Percentiles rank a stretch among this genome's conserved stretches.
Conservation (phyloP, 2,113 vertebrate species). For the Porphyrio hochstetteri region DNA sequence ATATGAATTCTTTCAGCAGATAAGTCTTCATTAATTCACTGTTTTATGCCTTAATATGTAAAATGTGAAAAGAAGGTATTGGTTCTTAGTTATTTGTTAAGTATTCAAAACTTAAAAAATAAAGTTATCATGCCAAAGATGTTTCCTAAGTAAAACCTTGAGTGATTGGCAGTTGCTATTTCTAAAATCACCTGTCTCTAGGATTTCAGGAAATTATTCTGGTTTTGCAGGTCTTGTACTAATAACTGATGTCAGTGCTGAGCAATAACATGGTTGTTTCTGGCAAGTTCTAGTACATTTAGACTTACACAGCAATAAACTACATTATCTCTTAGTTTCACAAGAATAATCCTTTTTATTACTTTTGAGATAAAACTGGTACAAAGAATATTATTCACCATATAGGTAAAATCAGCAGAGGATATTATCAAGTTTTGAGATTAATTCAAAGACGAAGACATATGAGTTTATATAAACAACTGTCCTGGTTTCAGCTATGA, state of each 20-base stretch:
- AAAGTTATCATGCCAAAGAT: not conserved
- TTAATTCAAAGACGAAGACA: not conserved
- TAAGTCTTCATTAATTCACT: not conserved
- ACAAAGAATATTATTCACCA: not conserved
- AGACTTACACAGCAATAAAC: not conserved
- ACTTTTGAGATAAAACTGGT: not conserved
- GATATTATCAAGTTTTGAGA: not conserved
- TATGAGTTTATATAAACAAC: not conserved
- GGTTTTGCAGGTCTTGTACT: not conserved
- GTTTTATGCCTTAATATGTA: not conserved
- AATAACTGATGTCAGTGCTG: not conserved
- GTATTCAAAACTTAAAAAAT: not conserved
- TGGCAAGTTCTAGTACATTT: not conserved
- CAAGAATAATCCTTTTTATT: not conserved
- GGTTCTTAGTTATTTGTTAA: not conserved
- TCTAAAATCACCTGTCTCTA: not conserved
- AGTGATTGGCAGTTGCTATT: not conserved
- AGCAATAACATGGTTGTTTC: not conserved
- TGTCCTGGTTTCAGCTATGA: too few relatives aligned
- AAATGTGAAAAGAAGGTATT: not conserved
- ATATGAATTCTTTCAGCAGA: not conserved
- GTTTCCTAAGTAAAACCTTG: not conserved
- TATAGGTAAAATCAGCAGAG: not conserved
- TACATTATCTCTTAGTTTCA: not conserved
- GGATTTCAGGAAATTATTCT: not conserved